phyloP scores from a whole-genome alignment of 2,113 vertebrate species.

The Urocitellus parryii region DNA sequence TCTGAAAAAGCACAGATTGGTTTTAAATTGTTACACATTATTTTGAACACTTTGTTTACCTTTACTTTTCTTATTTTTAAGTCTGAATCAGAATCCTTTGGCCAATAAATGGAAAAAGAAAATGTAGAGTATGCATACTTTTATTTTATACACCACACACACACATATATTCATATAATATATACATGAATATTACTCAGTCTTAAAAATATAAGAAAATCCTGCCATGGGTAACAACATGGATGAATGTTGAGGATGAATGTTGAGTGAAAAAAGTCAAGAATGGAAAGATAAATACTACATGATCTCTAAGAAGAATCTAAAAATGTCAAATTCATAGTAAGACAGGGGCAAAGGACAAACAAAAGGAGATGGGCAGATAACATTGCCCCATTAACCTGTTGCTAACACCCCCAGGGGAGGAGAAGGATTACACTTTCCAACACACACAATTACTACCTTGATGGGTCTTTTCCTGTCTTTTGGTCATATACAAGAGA shows the following conservation, averaged over 20 bases:
- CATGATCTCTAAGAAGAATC: background rate
- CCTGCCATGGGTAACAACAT: background rate
- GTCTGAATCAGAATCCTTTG: no score
- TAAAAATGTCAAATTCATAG: background rate
- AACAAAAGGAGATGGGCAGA: no score
- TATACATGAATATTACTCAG: background rate
- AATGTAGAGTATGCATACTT: background rate
- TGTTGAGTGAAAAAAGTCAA: background rate
- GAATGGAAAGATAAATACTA: background rate
- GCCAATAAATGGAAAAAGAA: background rate
- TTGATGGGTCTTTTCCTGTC: no score
- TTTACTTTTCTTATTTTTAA: constrained; percentile 15
- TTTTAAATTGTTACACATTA: background rate
- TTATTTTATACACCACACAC: background rate
- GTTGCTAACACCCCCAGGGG: no score
- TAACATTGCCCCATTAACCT: no score
- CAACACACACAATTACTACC: no score
- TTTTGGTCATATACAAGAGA: no score
- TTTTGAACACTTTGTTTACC: background rate
- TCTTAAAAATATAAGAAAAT: background rate
- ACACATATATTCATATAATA: no score
- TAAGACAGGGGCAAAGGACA: no score
- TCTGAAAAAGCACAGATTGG: background rate
- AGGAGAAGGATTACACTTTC: no score
- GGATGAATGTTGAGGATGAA: background rate